Evolutionary conservation across 2,797 vertebrate species (phyloP).

Genomic region (Sebastes kiyomatsui): DNA sequence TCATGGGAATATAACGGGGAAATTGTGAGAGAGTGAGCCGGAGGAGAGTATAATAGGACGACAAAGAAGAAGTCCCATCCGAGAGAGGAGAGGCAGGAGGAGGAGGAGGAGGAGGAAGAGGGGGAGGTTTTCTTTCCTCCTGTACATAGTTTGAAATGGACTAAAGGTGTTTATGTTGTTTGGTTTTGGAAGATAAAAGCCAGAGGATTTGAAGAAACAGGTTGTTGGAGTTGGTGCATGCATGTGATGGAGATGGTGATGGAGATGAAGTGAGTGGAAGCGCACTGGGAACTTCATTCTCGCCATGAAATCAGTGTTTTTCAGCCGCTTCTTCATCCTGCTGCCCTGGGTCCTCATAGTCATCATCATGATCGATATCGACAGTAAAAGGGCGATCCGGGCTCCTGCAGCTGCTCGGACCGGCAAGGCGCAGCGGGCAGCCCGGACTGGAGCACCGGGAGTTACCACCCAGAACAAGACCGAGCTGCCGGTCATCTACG

Average conservation of each 20-base stretch:
- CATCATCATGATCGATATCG: constrained; percentile 94
- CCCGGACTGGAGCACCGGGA: constrained; percentile 54
- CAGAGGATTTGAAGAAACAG: not conserved
- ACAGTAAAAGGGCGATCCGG: constrained; percentile 83
- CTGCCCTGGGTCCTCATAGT: constrained; percentile 95
- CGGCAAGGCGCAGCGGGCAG: constrained; percentile 60
- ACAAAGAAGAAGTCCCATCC: constrained; percentile 50
- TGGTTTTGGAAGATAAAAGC: not conserved
- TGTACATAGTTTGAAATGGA: constrained; percentile 36
- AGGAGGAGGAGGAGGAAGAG: constrained; percentile 27
- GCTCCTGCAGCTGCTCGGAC: constrained; percentile 69
- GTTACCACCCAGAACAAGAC: constrained; percentile 50
- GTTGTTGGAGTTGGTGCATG: constrained; percentile 1
- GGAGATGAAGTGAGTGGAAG: constrained; percentile 38
- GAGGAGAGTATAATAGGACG: constrained; percentile 18
- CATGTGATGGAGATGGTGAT: constrained; percentile 14
- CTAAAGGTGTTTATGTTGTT: not conserved
- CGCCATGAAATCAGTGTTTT: constrained; percentile 90
- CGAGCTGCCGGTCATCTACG: constrained; percentile 89
- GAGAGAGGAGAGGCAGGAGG: constrained; percentile 27
- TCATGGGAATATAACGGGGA: constrained; percentile 53
- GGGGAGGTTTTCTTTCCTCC: too few relatives aligned
- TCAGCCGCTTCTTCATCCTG: constrained; percentile 92
- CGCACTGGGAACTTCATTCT: constrained; percentile 61
- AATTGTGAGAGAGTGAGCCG: constrained; percentile 19